Evolutionary conservation across 1,140 invertebrate species (phyloP).

Genomic region (Drosophila sucinea): DNA sequence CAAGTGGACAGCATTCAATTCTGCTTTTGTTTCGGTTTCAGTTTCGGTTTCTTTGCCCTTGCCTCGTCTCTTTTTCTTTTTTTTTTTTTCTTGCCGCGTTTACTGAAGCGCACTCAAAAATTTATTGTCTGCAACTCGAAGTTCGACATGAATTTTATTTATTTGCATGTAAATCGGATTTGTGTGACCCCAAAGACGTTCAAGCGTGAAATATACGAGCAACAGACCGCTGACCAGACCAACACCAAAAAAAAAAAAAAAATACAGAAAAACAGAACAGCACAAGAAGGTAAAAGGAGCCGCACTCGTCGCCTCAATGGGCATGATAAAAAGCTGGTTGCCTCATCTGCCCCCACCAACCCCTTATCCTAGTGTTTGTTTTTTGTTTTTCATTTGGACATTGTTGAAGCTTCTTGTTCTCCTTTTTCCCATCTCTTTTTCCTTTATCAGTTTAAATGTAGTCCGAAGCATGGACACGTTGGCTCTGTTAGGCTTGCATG

Average conservation of each 20-base stretch:
- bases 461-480: constrained; percentile 65
- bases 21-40: constrained; percentile 31
- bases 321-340: constrained; percentile 31
- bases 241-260: constrained; percentile 44
- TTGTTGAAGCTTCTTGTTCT: background rate
- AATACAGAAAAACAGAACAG: background rate
- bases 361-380: constrained; percentile 9
- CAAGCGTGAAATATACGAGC: constrained; percentile 75
- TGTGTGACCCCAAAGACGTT: constrained; percentile 79
- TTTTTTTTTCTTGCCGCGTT: constrained; percentile 22
- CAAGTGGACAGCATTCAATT: constrained; percentile 40
- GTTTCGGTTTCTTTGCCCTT: constrained; percentile 11
- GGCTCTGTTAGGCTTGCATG: constrained; percentile 70
- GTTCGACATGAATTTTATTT: constrained; percentile 82
- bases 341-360: constrained; percentile 7
- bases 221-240: constrained; percentile 54
- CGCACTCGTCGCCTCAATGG: constrained; percentile 50
- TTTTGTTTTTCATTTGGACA: constrained; percentile 39
- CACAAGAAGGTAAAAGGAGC: constrained; percentile 51
- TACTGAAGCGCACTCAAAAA: constrained; percentile 78
- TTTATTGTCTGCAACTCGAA: constrained; percentile 79
- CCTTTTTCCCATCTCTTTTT: constrained; percentile 20
- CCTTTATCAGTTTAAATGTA: constrained; percentile 75
- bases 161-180: constrained; percentile 82
- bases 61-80: background rate